Evolutionary conservation across 2,113 vertebrate species (phyloP).

Genomic region (Dendrocopos noguchii): DNA sequence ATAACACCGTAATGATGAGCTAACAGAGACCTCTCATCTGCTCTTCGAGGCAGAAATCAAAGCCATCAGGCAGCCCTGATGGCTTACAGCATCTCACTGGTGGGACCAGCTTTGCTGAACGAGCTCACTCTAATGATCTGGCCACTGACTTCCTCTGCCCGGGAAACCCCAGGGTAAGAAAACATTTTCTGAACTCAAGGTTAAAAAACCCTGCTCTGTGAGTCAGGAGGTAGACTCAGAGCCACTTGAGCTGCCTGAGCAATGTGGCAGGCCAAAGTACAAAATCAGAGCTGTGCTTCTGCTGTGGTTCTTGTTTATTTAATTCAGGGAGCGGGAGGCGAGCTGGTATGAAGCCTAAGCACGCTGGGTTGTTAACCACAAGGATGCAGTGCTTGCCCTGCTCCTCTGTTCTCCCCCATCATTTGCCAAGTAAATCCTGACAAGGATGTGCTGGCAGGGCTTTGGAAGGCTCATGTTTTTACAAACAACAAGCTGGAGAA

Average conservation of each 20-base stretch:
- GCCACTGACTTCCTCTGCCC: background rate
- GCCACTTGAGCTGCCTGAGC: background rate
- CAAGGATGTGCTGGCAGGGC: background rate
- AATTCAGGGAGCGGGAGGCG: background rate
- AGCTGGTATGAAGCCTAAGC: background rate
- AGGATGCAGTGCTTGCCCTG: background rate
- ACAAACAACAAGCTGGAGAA: background rate
- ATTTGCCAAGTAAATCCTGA: background rate
- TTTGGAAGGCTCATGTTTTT: background rate
- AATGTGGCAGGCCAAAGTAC: background rate
- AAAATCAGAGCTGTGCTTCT: background rate
- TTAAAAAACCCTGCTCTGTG: background rate
- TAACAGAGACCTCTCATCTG: background rate
- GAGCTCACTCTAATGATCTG: background rate
- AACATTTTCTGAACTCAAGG: background rate
- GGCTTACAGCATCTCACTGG: background rate
- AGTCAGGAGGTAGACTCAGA: background rate
- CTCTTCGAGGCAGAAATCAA: background rate
- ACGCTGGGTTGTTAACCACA: background rate
- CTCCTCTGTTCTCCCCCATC: background rate
- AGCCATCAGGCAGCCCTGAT: rapidly evolving
- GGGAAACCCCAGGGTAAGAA: background rate
- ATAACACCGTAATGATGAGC: background rate
- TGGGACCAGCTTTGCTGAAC: background rate
- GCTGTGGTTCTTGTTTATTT: background rate